phyloP scores from a whole-genome alignment of 2,797 vertebrate species.

The Melanotaenia nigrans region DNA sequence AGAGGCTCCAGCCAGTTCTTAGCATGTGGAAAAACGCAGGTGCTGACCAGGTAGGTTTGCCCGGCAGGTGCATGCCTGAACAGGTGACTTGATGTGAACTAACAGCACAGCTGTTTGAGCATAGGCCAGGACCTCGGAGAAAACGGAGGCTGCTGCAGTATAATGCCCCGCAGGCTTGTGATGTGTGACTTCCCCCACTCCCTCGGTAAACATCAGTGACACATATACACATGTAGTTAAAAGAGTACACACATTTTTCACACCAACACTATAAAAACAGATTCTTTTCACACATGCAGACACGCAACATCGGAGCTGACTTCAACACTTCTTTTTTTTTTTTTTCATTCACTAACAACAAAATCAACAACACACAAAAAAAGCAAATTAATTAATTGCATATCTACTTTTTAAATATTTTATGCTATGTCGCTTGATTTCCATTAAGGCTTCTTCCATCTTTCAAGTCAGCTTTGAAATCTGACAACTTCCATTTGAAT shows the following conservation, averaged over 20 bases:
- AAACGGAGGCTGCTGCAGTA: slow-evolving; percentile 42
- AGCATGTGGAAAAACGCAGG: slow-evolving; percentile 21
- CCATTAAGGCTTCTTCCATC: slow-evolving; percentile 45
- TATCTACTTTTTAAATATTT: slow-evolving; percentile 75
- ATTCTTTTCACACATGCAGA: slow-evolving; percentile 11
- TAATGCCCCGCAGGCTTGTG: slow-evolving; percentile 44
- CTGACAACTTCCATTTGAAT: slow-evolving; percentile 53
- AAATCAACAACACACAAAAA: slow-evolving; percentile 44
- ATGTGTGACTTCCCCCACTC: slow-evolving; percentile 48
- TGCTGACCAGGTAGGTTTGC: slow-evolving; percentile 41
- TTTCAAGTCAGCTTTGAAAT: slow-evolving; percentile 38
- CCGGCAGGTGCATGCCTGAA: slow-evolving; percentile 44
- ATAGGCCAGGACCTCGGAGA: slow-evolving; percentile 39
- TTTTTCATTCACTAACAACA: slow-evolving; percentile 25
- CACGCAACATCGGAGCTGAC: not conserved
- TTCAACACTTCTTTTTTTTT: not conserved
- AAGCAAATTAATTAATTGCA: slow-evolving; percentile 59
- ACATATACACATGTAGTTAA: slow-evolving; percentile 30
- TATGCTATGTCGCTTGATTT: slow-evolving; percentile 66
- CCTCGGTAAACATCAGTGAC: slow-evolving; percentile 52
- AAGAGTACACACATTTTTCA: not conserved
- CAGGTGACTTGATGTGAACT: slow-evolving; percentile 65
- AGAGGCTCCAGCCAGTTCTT: slow-evolving; percentile 20
- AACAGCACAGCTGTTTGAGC: slow-evolving; percentile 69
- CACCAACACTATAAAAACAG: slow-evolving; percentile 24